A percentile compares a stretch with the other conserved stretches of the same genome.
phyloP scores from a whole-genome alignment of 2,888 invertebrate species.

The Lypha dubia region DNA sequence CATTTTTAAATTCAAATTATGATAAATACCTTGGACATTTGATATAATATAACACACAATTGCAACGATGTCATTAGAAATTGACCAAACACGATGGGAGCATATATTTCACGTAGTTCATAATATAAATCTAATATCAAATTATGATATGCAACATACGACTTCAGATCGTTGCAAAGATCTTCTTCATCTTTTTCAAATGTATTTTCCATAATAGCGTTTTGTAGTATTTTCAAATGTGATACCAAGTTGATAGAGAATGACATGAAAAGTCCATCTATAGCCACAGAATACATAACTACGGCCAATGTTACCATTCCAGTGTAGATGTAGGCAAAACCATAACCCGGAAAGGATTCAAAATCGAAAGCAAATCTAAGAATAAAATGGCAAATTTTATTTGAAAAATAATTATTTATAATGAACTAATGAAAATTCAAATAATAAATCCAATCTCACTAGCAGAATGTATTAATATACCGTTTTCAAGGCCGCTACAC shows the following conservation, averaged over 20 bases:
- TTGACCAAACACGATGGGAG: conserved; percentile 81
- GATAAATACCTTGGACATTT: conserved; percentile 78
- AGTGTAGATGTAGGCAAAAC: conserved; percentile 77
- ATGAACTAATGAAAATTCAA: too few species aligned
- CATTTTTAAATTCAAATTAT: too few species aligned
- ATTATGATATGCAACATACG: conserved; percentile 77
- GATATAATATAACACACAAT: conserved; percentile 81
- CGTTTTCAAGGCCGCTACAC: too few species aligned
- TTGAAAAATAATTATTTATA: too few species aligned
- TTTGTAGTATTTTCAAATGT: conserved; percentile 79
- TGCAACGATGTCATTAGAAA: conserved; percentile 81
- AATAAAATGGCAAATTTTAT: too few species aligned
- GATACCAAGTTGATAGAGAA: conserved; percentile 79
- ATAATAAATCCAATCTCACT: too few species aligned
- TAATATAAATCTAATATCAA: conserved; percentile 76
- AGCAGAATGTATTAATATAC: too few species aligned
- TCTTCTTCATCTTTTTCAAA: conserved; percentile 64
- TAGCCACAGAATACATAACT: conserved; percentile 78
- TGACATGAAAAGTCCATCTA: conserved; percentile 80
- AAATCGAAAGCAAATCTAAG: conserved; percentile 79
- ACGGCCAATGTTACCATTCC: conserved; percentile 76
- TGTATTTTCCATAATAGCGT: conserved; percentile 70
- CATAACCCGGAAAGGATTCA: conserved; percentile 78
- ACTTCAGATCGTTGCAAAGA: conserved; percentile 72
- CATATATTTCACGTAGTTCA: conserved; percentile 76